Evolutionary conservation across 1,140 invertebrate species (phyloP).

Genomic region (Drosophila sechellia): DNA sequence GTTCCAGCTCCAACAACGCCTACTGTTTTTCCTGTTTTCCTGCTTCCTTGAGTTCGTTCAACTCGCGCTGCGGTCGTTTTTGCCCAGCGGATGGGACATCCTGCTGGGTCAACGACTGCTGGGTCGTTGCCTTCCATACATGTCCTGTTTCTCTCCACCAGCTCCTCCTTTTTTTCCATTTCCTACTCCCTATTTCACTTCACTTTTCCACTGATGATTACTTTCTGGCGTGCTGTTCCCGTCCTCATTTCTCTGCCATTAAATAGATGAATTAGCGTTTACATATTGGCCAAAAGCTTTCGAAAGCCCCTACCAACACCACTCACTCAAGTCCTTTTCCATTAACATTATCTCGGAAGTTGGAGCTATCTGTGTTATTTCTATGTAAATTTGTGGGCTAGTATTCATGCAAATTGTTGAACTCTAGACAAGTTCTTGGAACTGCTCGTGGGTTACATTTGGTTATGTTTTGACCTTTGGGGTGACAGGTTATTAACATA

Average conservation of each 20-base stretch:
- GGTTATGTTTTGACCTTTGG: constrained; percentile 5
- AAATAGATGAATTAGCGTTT: constrained; percentile 72
- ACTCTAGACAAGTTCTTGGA: background rate
- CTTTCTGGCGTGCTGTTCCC: constrained; percentile 47
- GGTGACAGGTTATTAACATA: constrained; percentile 5
- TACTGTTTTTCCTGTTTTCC: constrained; percentile 24
- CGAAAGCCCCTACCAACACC: background rate
- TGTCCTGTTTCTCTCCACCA: background rate
- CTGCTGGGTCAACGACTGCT: constrained; percentile 50
- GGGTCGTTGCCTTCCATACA: constrained; percentile 57
- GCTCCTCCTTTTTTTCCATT: constrained; percentile 7
- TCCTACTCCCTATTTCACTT: constrained; percentile 36
- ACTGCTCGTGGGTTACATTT: background rate
- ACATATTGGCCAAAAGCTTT: constrained; percentile 38
- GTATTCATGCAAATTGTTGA: constrained; percentile 25
- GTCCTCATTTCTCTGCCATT: constrained; percentile 33
- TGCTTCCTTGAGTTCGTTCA: constrained; percentile 61
- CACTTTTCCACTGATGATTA: constrained; percentile 52
- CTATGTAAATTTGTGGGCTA: background rate
- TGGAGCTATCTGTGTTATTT: constrained; percentile 13
- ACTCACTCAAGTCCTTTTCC: constrained; percentile 26
- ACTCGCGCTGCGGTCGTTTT: constrained; percentile 34
- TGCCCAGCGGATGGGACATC: constrained; percentile 26
- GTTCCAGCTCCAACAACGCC: no score
- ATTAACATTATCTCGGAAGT: constrained; percentile 40